Evolutionary conservation across 2,797 vertebrate species (phyloP).

Genomic region (Fistularia tabacaria): DNA sequence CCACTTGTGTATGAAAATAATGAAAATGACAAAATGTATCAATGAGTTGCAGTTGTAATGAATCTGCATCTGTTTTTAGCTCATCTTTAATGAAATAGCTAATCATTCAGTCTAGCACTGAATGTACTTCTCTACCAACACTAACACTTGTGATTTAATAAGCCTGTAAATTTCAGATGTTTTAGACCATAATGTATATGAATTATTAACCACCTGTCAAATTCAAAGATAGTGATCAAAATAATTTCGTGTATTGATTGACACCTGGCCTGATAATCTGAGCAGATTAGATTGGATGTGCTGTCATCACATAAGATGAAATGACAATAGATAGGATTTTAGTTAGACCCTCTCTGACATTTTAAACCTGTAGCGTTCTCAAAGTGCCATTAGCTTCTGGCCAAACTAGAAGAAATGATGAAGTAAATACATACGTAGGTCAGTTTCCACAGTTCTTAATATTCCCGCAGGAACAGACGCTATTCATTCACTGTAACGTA

Average conservation of each 20-base stretch:
- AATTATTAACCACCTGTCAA: slow-evolving; percentile 47
- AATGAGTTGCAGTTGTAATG: not conserved
- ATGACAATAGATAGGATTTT: slow-evolving; percentile 15
- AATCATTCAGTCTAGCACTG: slow-evolving; percentile 23
- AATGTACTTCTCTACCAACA: slow-evolving; percentile 21
- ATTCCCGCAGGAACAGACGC: slow-evolving; percentile 28
- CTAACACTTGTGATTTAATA: slow-evolving; percentile 13
- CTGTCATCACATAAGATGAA: too few relatives aligned
- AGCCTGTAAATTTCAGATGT: slow-evolving; percentile 28
- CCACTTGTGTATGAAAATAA: slow-evolving; percentile 22
- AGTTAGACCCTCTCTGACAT: slow-evolving; percentile 34
- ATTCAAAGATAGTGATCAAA: slow-evolving; percentile 37
- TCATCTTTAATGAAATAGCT: slow-evolving; percentile 28
- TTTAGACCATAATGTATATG: slow-evolving; percentile 30
- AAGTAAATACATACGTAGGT: too few relatives aligned
- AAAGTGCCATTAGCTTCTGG: slow-evolving; percentile 54
- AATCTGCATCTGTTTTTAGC: not conserved
- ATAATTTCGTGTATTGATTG: slow-evolving; percentile 6
- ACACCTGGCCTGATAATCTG: too few relatives aligned
- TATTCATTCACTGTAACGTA: slow-evolving; percentile 52
- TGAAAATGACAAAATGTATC: not conserved
- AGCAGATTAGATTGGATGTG: too few relatives aligned
- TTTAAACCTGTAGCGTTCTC: slow-evolving; percentile 30
- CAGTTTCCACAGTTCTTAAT: too few relatives aligned
- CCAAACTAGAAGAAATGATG: slow-evolving; percentile 16